Conservation (phyloP, 2,797 vertebrate species). For the Phalloptychus januarius region DNA sequence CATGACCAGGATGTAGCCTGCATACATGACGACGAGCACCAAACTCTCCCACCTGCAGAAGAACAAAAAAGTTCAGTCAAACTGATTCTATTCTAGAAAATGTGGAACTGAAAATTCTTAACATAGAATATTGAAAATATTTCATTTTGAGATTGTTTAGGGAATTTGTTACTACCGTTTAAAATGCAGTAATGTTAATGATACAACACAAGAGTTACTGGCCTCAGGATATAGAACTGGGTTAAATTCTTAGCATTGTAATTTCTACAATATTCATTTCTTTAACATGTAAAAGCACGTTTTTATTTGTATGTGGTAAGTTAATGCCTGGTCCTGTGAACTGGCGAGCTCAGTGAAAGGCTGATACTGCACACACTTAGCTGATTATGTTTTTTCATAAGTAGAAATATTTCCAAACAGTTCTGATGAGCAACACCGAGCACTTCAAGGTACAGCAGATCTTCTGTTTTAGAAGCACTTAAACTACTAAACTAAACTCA, state of each 20-base stretch:
- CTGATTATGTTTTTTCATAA: not conserved
- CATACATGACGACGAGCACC: slow-evolving; percentile 82
- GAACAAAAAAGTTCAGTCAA: not conserved
- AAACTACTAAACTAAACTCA: not conserved
- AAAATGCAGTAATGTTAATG: not conserved
- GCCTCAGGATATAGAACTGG: not conserved
- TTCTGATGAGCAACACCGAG: not conserved
- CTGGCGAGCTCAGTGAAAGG: not conserved
- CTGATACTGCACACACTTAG: not conserved
- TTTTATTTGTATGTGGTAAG: not conserved
- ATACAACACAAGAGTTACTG: not conserved
- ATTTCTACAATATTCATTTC: not conserved
- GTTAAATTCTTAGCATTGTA: not conserved
- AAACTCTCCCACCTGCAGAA: slow-evolving; percentile 84
- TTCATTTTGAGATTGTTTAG: not conserved
- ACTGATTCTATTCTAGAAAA: not conserved
- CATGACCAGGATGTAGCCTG: slow-evolving; percentile 84
- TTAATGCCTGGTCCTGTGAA: not conserved
- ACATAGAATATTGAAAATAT: not conserved
- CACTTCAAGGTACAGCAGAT: not conserved
- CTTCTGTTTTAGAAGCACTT: not conserved
- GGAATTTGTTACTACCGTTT: not conserved
- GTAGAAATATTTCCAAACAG: not conserved
- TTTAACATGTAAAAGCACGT: not conserved
- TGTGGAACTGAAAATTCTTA: not conserved